Conservation (phyloP, 2,888 invertebrate species). For the Mesorhabditis belari region DNA sequence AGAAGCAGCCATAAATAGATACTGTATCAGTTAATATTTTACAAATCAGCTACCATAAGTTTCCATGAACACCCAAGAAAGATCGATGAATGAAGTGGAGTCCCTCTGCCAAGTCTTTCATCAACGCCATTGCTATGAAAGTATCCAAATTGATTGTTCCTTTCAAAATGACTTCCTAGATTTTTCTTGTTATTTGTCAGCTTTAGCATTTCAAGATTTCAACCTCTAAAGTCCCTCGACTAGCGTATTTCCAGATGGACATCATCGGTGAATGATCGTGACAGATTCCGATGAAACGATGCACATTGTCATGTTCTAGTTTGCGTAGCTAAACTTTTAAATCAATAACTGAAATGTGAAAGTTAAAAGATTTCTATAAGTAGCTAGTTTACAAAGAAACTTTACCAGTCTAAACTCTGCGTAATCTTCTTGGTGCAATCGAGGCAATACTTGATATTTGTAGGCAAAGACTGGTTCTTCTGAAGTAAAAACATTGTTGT, state of each 20-base stretch:
- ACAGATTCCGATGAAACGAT: slow-evolving; percentile 44
- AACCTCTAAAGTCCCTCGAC: slow-evolving; percentile 35
- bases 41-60: slow-evolving; percentile 1
- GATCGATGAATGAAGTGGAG: slow-evolving; percentile 41
- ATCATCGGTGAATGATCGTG: slow-evolving; percentile 37
- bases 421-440: no score
- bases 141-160: slow-evolving; percentile 30
- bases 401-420: no score
- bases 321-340: slow-evolving; percentile 30
- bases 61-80: slow-evolving; percentile 37
- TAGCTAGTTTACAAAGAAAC: no score
- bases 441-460: no score
- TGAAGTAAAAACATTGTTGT: no score
- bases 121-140: slow-evolving; percentile 33
- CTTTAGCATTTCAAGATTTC: background rate
- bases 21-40: no score
- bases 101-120: slow-evolving; percentile 30
- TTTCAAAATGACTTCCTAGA: slow-evolving; percentile 14
- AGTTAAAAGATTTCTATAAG: no score
- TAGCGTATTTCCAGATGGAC: slow-evolving; percentile 43
- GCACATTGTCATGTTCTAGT: slow-evolving; percentile 35
- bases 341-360: no score
- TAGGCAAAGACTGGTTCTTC: no score
- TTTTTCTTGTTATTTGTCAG: background rate
- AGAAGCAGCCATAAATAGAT: no score